A percentile compares a stretch with the other conserved stretches of the same genome.
Evolutionary conservation across 2,113 vertebrate species (phyloP).

Genomic region (Chinchilla lanigera): DNA sequence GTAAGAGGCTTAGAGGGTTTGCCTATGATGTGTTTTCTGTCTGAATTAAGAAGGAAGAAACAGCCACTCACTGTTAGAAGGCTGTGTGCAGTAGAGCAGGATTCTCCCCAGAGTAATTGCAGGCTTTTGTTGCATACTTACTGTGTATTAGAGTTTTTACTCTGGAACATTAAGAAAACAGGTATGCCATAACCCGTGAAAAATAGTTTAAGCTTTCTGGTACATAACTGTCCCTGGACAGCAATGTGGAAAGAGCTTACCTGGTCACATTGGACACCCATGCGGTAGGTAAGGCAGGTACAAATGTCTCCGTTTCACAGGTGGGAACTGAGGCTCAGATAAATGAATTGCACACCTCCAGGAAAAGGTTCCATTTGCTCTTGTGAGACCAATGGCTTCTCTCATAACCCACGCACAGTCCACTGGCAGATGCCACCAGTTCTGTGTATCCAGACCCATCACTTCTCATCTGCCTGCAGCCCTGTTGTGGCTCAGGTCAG

Average conservation of each 20-base stretch:
- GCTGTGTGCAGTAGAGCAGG: neutral
- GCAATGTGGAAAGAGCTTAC: neutral
- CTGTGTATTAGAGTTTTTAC: constrained; percentile 19
- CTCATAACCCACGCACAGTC: neutral
- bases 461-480: neutral
- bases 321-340: neutral
- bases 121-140: neutral
- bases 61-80: neutral
- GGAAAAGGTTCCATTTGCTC: neutral
- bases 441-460: neutral
- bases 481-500: neutral
- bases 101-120: neutral
- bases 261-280: neutral
- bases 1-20: constrained; percentile 27
- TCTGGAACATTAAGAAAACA: constrained; percentile 38
- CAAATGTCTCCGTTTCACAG: constrained; percentile 52
- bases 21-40: constrained; percentile 14
- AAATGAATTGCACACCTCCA: constrained; percentile 13
- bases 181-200: neutral
- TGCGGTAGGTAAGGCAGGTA: neutral
- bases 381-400: neutral
- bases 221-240: neutral
- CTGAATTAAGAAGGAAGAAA: neutral
- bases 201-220: neutral
- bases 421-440: neutral